phyloP scores from a whole-genome alignment of 53 echinoderm and acorn worm species.

The Holothuria leucospilota region DNA sequence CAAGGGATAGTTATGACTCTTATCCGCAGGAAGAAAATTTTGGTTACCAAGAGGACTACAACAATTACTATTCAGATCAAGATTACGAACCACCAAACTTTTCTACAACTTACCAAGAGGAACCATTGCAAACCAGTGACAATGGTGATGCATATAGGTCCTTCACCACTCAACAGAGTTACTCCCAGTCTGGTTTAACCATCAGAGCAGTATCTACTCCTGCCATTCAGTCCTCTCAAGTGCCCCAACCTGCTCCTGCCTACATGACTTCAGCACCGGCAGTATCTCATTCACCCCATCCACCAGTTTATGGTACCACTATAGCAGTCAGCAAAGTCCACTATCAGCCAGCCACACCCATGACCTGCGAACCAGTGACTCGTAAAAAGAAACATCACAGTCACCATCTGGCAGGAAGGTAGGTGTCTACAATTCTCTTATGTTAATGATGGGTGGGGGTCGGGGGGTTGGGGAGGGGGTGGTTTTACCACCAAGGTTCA shows the following conservation, averaged over 20 bases:
- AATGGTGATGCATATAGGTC: constrained; percentile 49
- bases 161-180: constrained; percentile 51
- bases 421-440: constrained; percentile 4
- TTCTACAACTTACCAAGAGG: neutral
- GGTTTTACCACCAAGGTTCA: neutral
- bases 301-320: constrained; percentile 79
- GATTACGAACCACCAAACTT: neutral
- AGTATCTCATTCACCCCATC: constrained; percentile 74
- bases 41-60: neutral
- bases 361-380: constrained; percentile 98
- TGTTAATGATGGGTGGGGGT: neutral
- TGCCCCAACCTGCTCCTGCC: constrained; percentile 80
- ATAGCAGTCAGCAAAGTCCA: constrained; percentile 95
- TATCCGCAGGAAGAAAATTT: neutral
- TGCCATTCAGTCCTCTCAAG: constrained; percentile 27
- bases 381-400: constrained; percentile 76
- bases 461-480: neutral
- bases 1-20: constrained; percentile 17
- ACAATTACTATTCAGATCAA: constrained; percentile 22
- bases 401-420: constrained; percentile 70
- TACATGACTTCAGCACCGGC: constrained; percentile 91
- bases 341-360: constrained; percentile 91
- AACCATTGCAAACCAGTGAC: neutral
- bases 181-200: constrained; percentile 45
- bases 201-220: constrained; percentile 42